Conservation (phyloP, 2,888 invertebrate genomes). For the Tetheella fluctuosa region DNA sequence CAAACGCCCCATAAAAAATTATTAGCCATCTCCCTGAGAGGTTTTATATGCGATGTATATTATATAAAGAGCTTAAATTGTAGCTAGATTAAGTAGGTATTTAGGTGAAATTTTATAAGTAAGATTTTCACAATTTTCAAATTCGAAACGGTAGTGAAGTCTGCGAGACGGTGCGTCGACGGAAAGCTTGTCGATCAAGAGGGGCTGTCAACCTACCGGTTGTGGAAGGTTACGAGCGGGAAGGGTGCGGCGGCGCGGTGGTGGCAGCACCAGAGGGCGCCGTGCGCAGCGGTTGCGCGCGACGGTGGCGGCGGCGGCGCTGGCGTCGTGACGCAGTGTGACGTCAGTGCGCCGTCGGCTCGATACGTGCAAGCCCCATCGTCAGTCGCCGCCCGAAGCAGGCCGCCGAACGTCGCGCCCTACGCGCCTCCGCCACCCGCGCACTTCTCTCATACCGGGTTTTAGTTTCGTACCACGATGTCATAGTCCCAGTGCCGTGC, state of each 20-base stretch:
- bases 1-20: constrained; percentile 53
- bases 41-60: constrained; percentile 31
- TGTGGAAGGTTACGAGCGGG: constrained; percentile 75
- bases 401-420: constrained; percentile 78
- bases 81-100: background rate
- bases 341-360: constrained; percentile 88
- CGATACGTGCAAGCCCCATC: constrained; percentile 85
- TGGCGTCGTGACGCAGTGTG: constrained; percentile 87
- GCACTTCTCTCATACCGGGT: constrained; percentile 77
- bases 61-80: constrained; percentile 16
- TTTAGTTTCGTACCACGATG: constrained; percentile 81
- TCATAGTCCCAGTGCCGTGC: constrained; percentile 82
- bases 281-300: constrained; percentile 77
- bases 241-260: constrained; percentile 59
- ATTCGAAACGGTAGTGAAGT: constrained; percentile 24
- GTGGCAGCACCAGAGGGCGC: constrained; percentile 58
- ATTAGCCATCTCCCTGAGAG: constrained; percentile 39
- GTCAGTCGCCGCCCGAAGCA: constrained; percentile 84
- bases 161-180: constrained; percentile 44
- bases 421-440: constrained; percentile 75
- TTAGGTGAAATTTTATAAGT: background rate
- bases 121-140: constrained; percentile 11
- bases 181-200: constrained; percentile 60
- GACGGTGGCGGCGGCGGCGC: constrained; percentile 76
- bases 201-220: constrained; percentile 73